Percentiles rank a stretch among this genome's conserved stretches.
Evolutionary conservation across 2,113 vertebrate genomes (phyloP).

Genomic region (Pangasianodon gigas): DNA sequence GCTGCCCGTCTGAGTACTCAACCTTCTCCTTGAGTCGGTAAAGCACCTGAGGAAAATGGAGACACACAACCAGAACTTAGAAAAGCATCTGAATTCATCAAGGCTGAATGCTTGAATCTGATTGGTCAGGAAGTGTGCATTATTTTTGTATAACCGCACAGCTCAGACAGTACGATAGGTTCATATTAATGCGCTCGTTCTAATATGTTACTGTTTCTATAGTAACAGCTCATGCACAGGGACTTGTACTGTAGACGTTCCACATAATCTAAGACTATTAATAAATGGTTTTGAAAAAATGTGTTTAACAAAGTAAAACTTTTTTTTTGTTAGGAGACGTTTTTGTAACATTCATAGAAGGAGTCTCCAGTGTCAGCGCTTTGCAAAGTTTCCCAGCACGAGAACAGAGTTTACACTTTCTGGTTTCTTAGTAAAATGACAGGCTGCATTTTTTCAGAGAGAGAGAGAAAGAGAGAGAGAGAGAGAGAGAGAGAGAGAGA

Average conservation of each 20-base stretch:
- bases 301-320: neutral
- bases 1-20: constrained; percentile 81
- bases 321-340: neutral
- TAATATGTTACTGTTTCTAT: neutral
- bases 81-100: neutral
- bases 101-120: neutral
- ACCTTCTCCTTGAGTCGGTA: constrained; percentile 90
- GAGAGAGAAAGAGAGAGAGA: neutral
- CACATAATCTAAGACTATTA: neutral
- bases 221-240: neutral
- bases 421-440: no score
- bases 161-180: neutral
- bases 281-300: neutral
- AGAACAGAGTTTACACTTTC: no score
- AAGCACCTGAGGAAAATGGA: constrained; percentile 79
- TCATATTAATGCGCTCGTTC: neutral
- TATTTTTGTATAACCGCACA: neutral
- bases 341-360: neutral
- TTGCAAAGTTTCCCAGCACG: no score
- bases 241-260: neutral
- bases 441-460: neutral
- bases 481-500: neutral
- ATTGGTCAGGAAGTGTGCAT: neutral
- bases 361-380: neutral
- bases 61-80: constrained; percentile 8